Conservation (phyloP, 2,888 invertebrate species). For the Subacronicta megacephala region DNA sequence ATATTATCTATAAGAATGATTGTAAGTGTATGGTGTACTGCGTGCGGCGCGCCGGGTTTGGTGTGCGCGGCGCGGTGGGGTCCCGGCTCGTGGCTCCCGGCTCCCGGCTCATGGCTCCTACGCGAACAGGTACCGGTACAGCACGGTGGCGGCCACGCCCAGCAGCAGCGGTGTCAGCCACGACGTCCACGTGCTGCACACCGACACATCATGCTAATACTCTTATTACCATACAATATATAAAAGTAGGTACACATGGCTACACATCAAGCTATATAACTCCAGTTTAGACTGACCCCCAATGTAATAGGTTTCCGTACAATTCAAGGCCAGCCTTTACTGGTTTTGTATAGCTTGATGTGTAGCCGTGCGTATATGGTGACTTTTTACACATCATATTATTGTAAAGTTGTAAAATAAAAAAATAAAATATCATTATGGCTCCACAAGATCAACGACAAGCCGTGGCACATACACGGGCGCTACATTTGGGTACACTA, state of each 20-base stretch:
- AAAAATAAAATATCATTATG: too few species aligned
- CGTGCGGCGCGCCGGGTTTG: conserved; percentile 5
- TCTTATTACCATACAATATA: conserved; percentile 1
- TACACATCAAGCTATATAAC: too few species aligned
- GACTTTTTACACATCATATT: too few species aligned
- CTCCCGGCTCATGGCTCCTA: conserved; percentile 67
- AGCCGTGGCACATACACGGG: too few species aligned
- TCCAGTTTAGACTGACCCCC: too few species aligned
- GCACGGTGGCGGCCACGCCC: conserved; percentile 91
- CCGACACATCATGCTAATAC: conserved; percentile 46
- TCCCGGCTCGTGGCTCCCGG: background rate
- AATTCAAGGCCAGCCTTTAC: too few species aligned
- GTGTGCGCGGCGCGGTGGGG: background rate
- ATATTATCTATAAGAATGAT: background rate
- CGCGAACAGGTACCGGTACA: conserved; percentile 92
- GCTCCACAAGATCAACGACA: too few species aligned
- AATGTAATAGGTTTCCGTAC: too few species aligned
- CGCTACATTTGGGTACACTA: too few species aligned
- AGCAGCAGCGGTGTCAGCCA: conserved; percentile 92
- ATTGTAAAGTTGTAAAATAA: too few species aligned
- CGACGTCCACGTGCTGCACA: conserved; percentile 85
- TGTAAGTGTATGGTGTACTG: background rate
- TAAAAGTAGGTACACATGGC: background rate
- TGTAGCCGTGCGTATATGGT: too few species aligned
- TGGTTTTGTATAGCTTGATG: too few species aligned